These are phyloP conservation scores for Pleuronectes platessa DNA, from an alignment of 2,113 vertebrate species.

Conservation along the genomic window DNA sequence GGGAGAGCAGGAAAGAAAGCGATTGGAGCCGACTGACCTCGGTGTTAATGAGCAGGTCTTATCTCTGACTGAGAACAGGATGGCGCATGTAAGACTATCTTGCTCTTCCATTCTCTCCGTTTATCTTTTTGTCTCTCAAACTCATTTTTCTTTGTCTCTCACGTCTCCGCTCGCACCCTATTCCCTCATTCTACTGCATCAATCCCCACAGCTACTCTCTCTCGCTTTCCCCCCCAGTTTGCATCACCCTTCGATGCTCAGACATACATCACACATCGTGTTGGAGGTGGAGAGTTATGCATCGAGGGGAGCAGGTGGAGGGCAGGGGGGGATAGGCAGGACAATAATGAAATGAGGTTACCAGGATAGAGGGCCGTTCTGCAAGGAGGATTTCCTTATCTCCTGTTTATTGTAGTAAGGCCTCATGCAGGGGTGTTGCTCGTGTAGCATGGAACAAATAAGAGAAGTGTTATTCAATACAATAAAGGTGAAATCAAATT, in stretches of 20 bases:
- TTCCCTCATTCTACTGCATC: neutral
- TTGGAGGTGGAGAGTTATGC: conserved; percentile 8
- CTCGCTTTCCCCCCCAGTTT: neutral
- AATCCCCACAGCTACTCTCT: neutral
- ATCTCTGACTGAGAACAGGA: conserved; percentile 40
- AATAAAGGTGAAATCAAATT: too few relatives aligned
- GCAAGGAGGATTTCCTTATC: conserved; percentile 1
- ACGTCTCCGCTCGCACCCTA: conserved; percentile 4
- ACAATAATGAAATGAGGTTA: conserved; percentile 7
- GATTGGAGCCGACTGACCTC: conserved; percentile 14
- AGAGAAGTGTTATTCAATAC: neutral
- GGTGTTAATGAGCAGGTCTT: conserved; percentile 50
- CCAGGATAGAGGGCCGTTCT: neutral
- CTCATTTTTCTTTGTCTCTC: conserved; percentile 26
- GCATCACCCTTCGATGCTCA: conserved; percentile 33
- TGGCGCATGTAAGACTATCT: conserved; percentile 31
- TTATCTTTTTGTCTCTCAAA: conserved; percentile 37
- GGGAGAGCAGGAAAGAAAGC: neutral
- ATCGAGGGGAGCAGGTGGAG: conserved; percentile 21
- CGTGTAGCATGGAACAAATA: neutral
- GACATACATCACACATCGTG: conserved; percentile 34
- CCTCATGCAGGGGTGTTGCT: neutral
- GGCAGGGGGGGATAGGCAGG: neutral
- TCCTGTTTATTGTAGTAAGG: neutral
- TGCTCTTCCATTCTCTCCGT: conserved; percentile 6